phyloP scores from a whole-genome alignment of 2,888 invertebrate genomes.

The Coecobrya sp. region DNA sequence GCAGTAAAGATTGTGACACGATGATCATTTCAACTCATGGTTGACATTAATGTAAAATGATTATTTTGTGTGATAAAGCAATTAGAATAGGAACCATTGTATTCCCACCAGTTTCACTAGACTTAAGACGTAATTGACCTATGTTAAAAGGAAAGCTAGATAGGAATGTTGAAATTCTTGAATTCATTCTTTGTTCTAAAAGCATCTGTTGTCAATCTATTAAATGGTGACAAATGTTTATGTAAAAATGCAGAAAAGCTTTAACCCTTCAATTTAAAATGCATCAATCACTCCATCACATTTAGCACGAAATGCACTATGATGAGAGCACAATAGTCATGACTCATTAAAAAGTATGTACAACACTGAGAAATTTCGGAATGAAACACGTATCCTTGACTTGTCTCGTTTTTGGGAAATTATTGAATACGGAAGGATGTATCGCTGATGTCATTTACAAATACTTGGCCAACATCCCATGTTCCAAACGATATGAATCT shows the following conservation, averaged over 20 bases:
- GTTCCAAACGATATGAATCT: slow-evolving; percentile 12
- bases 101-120: too few relatives aligned
- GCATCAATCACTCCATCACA: not conserved
- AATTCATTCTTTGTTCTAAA: too few relatives aligned
- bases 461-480: slow-evolving; percentile 63
- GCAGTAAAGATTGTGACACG: too few relatives aligned
- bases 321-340: not conserved
- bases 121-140: too few relatives aligned
- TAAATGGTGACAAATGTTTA: not conserved
- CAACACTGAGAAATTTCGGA: not conserved
- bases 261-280: slow-evolving; percentile 10
- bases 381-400: not conserved
- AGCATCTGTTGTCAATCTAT: not conserved
- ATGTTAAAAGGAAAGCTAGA: too few relatives aligned
- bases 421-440: slow-evolving; percentile 20
- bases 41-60: too few relatives aligned
- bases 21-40: too few relatives aligned
- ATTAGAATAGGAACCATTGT: too few relatives aligned
- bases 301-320: not conserved
- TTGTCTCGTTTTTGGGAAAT: not conserved
- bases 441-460: not conserved
- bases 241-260: not conserved
- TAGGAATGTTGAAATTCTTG: too few relatives aligned
- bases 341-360: slow-evolving; percentile 16
- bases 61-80: too few relatives aligned